A percentile compares a stretch with the other conserved stretches of the same genome.
Conservation (phyloP, 1,140 invertebrate genomes). For the Steinernema feltiae region DNA sequence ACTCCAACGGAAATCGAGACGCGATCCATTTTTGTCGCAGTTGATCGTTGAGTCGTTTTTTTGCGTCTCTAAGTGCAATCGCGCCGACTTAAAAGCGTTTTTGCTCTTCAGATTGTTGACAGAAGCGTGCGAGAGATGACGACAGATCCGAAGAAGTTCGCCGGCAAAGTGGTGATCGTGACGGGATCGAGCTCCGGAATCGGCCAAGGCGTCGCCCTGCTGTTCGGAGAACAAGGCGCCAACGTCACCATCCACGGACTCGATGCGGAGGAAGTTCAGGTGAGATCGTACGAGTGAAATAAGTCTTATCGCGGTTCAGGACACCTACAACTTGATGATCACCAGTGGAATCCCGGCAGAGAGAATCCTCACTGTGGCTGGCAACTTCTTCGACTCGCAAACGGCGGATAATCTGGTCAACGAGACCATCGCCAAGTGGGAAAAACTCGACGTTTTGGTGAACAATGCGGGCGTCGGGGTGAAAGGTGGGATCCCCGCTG, state of each 20-base stretch:
- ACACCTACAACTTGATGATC: constrained; percentile 14
- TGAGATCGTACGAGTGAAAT: neutral
- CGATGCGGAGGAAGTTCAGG: constrained; percentile 62
- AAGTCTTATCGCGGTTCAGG: constrained; percentile 6
- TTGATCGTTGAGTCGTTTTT: no score
- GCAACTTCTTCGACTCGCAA: constrained; percentile 19
- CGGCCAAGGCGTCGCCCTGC: constrained; percentile 70
- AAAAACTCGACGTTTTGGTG: constrained; percentile 39
- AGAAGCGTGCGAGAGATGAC: no score
- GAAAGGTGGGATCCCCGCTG: neutral
- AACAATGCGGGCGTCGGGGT: constrained; percentile 39
- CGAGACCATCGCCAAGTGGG: constrained; percentile 40
- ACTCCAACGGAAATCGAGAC: no score
- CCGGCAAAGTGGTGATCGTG: constrained; percentile 49
- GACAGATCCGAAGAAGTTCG: constrained; percentile 20
- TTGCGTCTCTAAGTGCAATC: no score
- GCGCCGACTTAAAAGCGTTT: no score
- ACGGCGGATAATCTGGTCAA: constrained; percentile 27
- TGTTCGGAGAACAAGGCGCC: constrained; percentile 70
- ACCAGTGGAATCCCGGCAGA: constrained; percentile 14
- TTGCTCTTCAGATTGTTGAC: no score
- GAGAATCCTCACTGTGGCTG: constrained; percentile 21
- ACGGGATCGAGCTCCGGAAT: constrained; percentile 76
- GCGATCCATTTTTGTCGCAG: no score
- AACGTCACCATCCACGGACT: constrained; percentile 68